A percentile compares a stretch with the other conserved stretches of the same genome.
phyloP scores from a whole-genome alignment of 2,797 vertebrate genomes.

The Microcaecilia unicolor region DNA sequence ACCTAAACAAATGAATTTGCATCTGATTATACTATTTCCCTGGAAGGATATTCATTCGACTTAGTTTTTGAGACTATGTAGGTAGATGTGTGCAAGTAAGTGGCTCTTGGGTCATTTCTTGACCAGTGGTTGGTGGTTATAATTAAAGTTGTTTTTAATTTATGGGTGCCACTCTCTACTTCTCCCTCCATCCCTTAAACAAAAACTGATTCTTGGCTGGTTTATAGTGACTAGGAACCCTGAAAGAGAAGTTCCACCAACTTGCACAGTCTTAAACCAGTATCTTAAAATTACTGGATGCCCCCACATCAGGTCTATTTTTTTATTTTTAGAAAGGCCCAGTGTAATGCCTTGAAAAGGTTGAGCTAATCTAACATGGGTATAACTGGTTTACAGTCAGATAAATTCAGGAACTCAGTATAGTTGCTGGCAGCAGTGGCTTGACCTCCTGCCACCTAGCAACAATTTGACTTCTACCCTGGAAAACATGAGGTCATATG shows the following conservation, averaged over 20 bases:
- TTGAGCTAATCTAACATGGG: background rate
- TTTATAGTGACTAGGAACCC: background rate
- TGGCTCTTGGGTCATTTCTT: slow-evolving; percentile 14
- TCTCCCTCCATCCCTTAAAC: no score
- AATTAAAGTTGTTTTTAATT: no score
- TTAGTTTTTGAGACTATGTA: slow-evolving; percentile 14
- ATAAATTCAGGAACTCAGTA: background rate
- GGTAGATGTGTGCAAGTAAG: slow-evolving; percentile 11
- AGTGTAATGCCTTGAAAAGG: background rate
- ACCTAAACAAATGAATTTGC: slow-evolving; percentile 59
- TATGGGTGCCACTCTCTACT: no score
- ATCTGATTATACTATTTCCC: slow-evolving; percentile 50
- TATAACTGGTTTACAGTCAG: background rate
- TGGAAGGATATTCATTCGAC: slow-evolving; percentile 4
- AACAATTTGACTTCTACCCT: background rate
- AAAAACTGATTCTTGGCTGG: background rate
- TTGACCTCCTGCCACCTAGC: background rate
- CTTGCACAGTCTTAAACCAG: background rate
- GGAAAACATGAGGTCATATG: background rate
- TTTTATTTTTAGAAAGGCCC: background rate
- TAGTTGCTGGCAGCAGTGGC: background rate
- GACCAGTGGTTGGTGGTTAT: no score
- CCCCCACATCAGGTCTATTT: no score
- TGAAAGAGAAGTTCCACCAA: background rate
- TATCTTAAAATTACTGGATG: no score